phyloP scores from a whole-genome alignment of 2,113 vertebrate species.

The Nannobrachium achirus region DNA sequence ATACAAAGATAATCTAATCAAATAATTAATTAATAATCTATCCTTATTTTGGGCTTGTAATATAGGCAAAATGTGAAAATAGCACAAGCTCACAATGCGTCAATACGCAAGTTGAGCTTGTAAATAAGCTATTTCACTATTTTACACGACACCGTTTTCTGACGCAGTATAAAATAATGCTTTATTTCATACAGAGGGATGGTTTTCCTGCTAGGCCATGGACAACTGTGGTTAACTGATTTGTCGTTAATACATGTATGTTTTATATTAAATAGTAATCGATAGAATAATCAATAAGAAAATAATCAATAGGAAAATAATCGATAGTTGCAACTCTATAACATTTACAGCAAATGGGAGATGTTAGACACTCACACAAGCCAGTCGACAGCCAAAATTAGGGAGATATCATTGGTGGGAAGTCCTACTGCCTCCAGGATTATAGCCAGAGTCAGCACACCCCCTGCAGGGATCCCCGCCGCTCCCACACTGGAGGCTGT shows the following conservation, averaged over 20 bases:
- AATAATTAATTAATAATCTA: too few relatives aligned
- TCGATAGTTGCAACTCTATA: neutral
- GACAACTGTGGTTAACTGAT: too few relatives aligned
- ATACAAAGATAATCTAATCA: too few relatives aligned
- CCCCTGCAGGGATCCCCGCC: slow-evolving; percentile 89
- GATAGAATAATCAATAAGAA: neutral
- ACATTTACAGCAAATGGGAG: neutral
- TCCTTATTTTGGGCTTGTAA: too few relatives aligned
- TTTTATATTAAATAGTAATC: too few relatives aligned
- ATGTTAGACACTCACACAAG: slow-evolving; percentile 84
- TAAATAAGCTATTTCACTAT: neutral
- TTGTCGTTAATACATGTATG: too few relatives aligned
- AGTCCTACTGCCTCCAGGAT: slow-evolving; percentile 88
- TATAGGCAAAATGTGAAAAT: too few relatives aligned
- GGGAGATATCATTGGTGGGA: slow-evolving; percentile 86
- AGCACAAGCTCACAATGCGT: too few relatives aligned
- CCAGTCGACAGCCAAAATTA: slow-evolving; percentile 92
- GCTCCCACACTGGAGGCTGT: slow-evolving; percentile 92
- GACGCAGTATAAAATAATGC: too few relatives aligned
- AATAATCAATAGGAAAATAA: neutral
- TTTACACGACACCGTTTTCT: too few relatives aligned
- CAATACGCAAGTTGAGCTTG: neutral
- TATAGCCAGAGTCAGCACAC: slow-evolving; percentile 88
- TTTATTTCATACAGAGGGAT: too few relatives aligned
- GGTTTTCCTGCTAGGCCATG: too few relatives aligned